A percentile compares a stretch with the other conserved stretches of the same genome.
Evolutionary conservation across 2,113 vertebrate species (phyloP).

Genomic region (Marcusenius ussheri): DNA sequence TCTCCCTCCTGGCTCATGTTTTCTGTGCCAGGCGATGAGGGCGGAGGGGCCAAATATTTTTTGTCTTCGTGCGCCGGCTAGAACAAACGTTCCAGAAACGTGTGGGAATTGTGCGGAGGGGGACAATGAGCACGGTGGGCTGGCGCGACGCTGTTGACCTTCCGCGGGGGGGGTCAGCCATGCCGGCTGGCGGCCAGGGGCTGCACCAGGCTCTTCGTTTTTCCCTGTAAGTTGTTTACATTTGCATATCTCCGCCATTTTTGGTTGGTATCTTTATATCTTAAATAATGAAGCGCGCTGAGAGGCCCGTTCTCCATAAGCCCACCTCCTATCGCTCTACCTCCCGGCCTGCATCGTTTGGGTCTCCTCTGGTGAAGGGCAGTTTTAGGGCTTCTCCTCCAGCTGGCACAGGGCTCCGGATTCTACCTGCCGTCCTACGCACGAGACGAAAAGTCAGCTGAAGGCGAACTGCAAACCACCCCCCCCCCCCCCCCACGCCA

Average conservation of each 20-base stretch:
- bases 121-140: not conserved
- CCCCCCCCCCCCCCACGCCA: not conserved
- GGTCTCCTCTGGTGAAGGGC: not conserved
- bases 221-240: slow-evolving; percentile 2
- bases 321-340: not conserved
- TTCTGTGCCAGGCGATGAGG: not conserved
- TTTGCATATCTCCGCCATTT: not conserved
- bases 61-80: not conserved
- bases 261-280: not conserved
- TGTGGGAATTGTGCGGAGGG: not conserved
- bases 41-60: not conserved
- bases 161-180: slow-evolving; percentile 7
- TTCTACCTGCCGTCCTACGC: not conserved
- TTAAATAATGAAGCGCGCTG: not conserved
- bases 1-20: not conserved
- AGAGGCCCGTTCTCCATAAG: not conserved
- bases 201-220: not conserved
- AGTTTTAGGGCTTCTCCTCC: not conserved
- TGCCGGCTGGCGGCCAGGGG: not conserved
- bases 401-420: not conserved
- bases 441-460: slow-evolving; percentile 12
- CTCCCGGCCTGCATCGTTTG: not conserved
- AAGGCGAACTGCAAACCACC: not conserved
- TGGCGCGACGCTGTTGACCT: not conserved
- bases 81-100: not conserved